phyloP scores from a whole-genome alignment of 2,888 invertebrate genomes.

The Acrobasis consociella region DNA sequence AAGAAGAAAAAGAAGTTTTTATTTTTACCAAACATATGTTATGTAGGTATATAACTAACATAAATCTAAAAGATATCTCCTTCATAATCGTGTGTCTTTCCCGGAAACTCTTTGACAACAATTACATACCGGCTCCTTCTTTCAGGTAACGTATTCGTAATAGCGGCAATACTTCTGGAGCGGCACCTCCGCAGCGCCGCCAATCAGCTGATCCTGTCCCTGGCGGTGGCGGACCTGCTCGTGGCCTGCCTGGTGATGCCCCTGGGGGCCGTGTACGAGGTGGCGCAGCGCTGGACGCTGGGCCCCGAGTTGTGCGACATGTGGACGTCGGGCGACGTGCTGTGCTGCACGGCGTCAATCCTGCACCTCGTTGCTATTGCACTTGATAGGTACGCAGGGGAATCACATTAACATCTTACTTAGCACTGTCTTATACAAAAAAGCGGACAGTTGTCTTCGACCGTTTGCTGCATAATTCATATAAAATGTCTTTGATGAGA shows the following conservation, averaged over 20 bases:
- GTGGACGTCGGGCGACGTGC: slow-evolving; percentile 96
- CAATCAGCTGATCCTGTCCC: slow-evolving; percentile 94
- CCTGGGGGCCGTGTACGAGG: slow-evolving; percentile 89
- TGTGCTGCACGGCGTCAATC: slow-evolving; percentile 94
- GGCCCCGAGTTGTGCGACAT: slow-evolving; percentile 95
- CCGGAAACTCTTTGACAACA: not conserved
- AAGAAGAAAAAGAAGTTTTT: too few relatives aligned
- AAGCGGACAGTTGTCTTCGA: too few relatives aligned
- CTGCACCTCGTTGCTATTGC: slow-evolving; percentile 92
- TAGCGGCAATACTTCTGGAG: slow-evolving; percentile 94
- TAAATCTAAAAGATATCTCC: too few relatives aligned
- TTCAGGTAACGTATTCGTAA: slow-evolving; percentile 96
- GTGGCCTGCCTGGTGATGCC: slow-evolving; percentile 93
- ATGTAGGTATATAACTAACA: too few relatives aligned
- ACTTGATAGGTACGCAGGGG: slow-evolving; percentile 85
- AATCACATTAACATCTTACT: not conserved
- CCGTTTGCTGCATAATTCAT: too few relatives aligned
- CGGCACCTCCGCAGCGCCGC: slow-evolving; percentile 93
- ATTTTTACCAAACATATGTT: too few relatives aligned
- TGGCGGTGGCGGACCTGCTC: slow-evolving; percentile 95
- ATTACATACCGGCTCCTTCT: slow-evolving; percentile 31
- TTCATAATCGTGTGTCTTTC: too few relatives aligned
- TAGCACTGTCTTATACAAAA: not conserved
- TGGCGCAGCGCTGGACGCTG: slow-evolving; percentile 91
- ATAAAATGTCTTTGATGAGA: too few relatives aligned